Percentiles rank a stretch among this genome's conserved stretches.
These are phyloP conservation scores for Belonocnema kinseyi DNA, from an alignment of 1,140 invertebrate genomes.

Conservation along the genomic window DNA sequence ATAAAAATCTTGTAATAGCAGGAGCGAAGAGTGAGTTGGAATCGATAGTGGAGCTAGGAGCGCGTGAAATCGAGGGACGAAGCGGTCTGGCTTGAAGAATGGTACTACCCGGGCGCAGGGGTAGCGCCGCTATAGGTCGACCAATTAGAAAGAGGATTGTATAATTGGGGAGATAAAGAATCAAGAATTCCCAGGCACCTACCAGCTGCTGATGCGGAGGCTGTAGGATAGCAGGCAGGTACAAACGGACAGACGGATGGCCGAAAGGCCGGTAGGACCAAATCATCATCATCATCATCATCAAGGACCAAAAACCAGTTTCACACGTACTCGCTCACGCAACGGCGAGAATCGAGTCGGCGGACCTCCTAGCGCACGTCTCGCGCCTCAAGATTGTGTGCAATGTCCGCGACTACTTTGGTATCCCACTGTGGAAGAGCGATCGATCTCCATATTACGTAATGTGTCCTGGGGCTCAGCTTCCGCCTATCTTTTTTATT, in stretches of 20 bases:
- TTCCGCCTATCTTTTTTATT: constrained; percentile 13
- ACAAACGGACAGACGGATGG: constrained; percentile 41
- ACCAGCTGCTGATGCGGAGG: constrained; percentile 59
- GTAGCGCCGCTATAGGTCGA: constrained; percentile 48
- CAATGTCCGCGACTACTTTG: constrained; percentile 10
- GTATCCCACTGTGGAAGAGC: constrained; percentile 17
- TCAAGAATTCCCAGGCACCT: constrained; percentile 67
- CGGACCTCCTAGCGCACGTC: background rate
- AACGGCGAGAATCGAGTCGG: constrained; percentile 43
- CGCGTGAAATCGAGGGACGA: constrained; percentile 16
- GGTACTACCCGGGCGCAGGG: constrained; percentile 35
- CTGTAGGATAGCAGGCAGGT: constrained; percentile 31
- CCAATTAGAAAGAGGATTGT: constrained; percentile 62
- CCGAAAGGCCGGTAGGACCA: constrained; percentile 52
- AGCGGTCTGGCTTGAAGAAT: constrained; percentile 10
- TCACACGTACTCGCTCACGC: constrained; percentile 54
- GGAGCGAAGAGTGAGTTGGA: constrained; percentile 1
- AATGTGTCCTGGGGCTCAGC: constrained; percentile 17
- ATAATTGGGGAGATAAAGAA: constrained; percentile 66
- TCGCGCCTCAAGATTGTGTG: background rate
- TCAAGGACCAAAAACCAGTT: constrained; percentile 61
- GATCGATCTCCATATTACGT: constrained; percentile 31
- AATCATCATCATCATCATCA: constrained; percentile 52
- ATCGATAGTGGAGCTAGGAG: constrained; percentile 17
- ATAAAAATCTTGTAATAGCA: background rate